Evolutionary conservation across 2,113 vertebrate species (phyloP).

Genomic region (Beaufortia kweichowensis): DNA sequence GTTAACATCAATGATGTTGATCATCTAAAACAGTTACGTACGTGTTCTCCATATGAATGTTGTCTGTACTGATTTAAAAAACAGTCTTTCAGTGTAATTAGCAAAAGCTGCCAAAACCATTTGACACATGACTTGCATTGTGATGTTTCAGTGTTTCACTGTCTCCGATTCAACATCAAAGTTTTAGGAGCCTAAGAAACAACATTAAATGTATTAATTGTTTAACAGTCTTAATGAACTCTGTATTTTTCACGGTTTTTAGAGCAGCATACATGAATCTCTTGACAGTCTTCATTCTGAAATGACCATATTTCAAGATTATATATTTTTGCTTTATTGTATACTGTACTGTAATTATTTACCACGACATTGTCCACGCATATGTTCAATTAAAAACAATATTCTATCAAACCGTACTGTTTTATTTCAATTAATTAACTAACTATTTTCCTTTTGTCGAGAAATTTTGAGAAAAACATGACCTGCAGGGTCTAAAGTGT

Average conservation of each 20-base stretch:
- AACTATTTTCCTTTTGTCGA: neutral
- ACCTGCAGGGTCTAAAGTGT: neutral
- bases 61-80: conserved; percentile 28
- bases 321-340: conserved; percentile 68
- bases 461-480: neutral
- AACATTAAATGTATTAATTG: neutral
- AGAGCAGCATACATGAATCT: neutral
- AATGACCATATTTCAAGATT: conserved; percentile 50
- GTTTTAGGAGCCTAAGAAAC: neutral
- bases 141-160: conserved; percentile 22
- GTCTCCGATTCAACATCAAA: neutral
- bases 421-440: neutral
- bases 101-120: conserved; percentile 29
- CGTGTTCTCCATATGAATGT: conserved; percentile 37
- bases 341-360: conserved; percentile 55
- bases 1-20: conserved; percentile 20
- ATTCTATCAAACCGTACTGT: conserved; percentile 39
- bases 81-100: conserved; percentile 17
- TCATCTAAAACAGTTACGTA: conserved; percentile 11
- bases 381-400: conserved; percentile 69
- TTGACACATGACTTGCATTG: conserved; percentile 17
- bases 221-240: neutral
- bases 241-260: neutral
- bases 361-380: conserved; percentile 59
- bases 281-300: neutral